A percentile compares a stretch with the other conserved stretches of the same genome.
These are phyloP conservation scores for Sterna hirundo DNA, from an alignment of 2,113 vertebrate species.

Conservation along the genomic window DNA sequence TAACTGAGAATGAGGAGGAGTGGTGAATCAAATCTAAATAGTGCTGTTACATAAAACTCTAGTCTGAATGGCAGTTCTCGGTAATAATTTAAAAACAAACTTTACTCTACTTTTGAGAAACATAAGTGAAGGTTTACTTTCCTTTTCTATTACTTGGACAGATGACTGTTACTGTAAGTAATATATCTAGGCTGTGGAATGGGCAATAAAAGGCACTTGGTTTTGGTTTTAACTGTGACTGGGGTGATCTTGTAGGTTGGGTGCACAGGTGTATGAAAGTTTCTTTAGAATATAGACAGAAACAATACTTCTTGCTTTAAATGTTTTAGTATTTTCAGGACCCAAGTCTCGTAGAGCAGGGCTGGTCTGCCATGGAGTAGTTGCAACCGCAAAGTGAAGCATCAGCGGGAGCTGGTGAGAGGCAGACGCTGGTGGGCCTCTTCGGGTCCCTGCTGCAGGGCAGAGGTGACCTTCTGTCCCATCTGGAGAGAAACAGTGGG, in stretches of 20 bases:
- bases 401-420: not conserved
- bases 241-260: not conserved
- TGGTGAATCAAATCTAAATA: not conserved
- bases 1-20: not conserved
- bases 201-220: not conserved
- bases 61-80: not conserved
- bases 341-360: not conserved
- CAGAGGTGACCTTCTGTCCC: not conserved
- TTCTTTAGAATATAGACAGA: not conserved
- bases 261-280: not conserved
- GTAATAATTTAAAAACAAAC: not conserved
- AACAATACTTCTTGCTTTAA: not conserved
- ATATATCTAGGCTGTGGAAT: not conserved
- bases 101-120: not conserved
- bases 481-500: not conserved
- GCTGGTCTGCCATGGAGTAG: not conserved
- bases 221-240: not conserved
- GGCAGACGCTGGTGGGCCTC: not conserved
- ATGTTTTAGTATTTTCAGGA: not conserved
- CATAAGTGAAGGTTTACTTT: not conserved
- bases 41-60: not conserved
- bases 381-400: not conserved
- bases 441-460: not conserved
- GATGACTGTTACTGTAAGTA: not conserved
- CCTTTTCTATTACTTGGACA: not conserved